Base-by-base conservation (phyloP, 2,113 vertebrate species). In the Pterocles burchelli region DNA sequence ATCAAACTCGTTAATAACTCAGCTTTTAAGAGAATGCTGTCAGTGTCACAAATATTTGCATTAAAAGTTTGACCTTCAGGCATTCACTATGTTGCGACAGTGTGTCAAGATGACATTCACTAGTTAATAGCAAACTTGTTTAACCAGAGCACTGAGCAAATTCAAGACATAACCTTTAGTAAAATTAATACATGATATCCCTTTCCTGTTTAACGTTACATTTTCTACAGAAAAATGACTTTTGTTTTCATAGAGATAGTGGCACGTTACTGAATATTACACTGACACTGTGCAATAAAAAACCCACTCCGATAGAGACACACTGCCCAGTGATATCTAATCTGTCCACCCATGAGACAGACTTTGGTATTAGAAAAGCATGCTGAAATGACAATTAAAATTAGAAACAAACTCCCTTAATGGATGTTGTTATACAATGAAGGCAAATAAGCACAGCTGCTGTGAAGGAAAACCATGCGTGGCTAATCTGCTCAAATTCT, bases 401-500 rank as follows among this genome's bases (percentile, higher is more conserved):
- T 75, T 29, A 83, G 71, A 94, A 89, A 91, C 31, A 70, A 61
- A 89, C 58, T 85, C 84, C 58, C 36, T 65, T 25, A 1, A 54
- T 43, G 38, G 41, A 46, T 54, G 28, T 52, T 54, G 31, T 57
- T 54, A 41, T 2, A 43, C 0, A 1, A 94, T 62, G 91, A 94
- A 88, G 49, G 59, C 74, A 94, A 86, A 74, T 6, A 18, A 91
- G 36, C 31, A 33, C 80, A 93, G 85, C 93, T 95, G 91, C 74
- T 72, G 74, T 9, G 3, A 91, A 89, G 58, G 17, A 96, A 94
- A 94, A 83, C 31, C 41, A 91, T 2, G 3, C 66, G 85, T 79
- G 55, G 38, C 85, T 96, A 71, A 96, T 76, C 84, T 83, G 79
- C 78, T 89, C 66, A 78, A 88, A 95, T 76, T 93, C 89, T 79